Percentiles rank a stretch among this genome's conserved stretches.
phyloP scores from a whole-genome alignment of 2,888 invertebrate species.

The Euclidia mi region DNA sequence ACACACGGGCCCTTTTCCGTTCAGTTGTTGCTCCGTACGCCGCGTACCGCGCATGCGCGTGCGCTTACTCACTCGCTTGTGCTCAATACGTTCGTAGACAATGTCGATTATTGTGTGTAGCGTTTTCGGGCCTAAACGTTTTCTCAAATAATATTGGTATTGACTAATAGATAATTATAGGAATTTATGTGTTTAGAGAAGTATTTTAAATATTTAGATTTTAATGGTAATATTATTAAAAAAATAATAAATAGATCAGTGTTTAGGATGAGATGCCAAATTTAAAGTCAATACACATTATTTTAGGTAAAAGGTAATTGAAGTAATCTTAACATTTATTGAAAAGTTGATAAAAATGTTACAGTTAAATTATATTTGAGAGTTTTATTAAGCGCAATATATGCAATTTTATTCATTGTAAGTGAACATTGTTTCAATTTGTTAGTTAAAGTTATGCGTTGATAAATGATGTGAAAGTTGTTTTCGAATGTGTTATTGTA shows the following conservation, averaged over 20 bases:
- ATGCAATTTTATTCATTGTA: conserved; percentile 89
- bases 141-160: conserved; percentile 86
- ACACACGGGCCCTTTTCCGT: conserved; percentile 62
- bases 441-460: conserved; percentile 90
- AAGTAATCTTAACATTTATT: conserved; percentile 89
- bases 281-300: conserved; percentile 92
- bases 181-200: conserved; percentile 90
- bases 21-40: conserved; percentile 4
- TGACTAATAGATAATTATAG: conserved; percentile 89
- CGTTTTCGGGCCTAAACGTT: conserved; percentile 86
- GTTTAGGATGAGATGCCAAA: conserved; percentile 91
- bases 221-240: conserved; percentile 84
- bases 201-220: conserved; percentile 90
- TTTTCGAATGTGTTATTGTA: conserved; percentile 67
- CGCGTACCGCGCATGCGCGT: conserved; percentile 15
- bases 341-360: conserved; percentile 88
- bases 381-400: conserved; percentile 89
- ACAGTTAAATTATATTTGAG: conserved; percentile 90
- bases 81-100: conserved; percentile 68
- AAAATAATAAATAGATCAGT: conserved; percentile 85
- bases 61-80: conserved; percentile 60
- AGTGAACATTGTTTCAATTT: conserved; percentile 89
- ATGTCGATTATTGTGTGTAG: conserved; percentile 75
- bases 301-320: conserved; percentile 90
- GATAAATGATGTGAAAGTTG: conserved; percentile 79